Base-by-base conservation (phyloP, 2,888 invertebrate species). In the Reticulitermes lucifugus region DNA sequence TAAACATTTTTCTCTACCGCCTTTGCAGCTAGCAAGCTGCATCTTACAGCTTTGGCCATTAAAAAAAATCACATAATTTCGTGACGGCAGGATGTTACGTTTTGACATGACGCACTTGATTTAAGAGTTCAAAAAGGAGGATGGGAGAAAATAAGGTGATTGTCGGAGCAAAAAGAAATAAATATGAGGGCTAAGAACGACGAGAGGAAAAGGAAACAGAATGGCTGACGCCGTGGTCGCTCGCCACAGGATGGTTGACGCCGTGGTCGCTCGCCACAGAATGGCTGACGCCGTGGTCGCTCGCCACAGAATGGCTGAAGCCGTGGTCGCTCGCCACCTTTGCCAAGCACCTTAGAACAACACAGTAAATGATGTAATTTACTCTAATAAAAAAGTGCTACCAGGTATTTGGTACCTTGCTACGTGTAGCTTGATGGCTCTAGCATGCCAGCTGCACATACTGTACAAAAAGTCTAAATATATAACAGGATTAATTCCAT, bases 11-110 rank as follows among this genome's bases (percentile, higher is more conserved):
- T 51, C 51, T 77, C 46, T 25, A 77, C 41, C 73, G 12, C 55
- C 18, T 55, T 14, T 18, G 18, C 55, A 55, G 73, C 41, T 35
- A 73, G 73, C 73, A 73, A 73, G 73, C 25, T 70, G 29, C 73
- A 73, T 77, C 77, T n/a, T 77, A n/a, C 46, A 77, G 29, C 18
- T 1, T 77, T 75, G 75, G 75, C 21, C 41, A 75, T 75, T 75
- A 75, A 75, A 75, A 35, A 73, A 77, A 77, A 77, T 77, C 18
- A 77, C 51, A 77, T 43, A 41, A 46, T 85, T 85, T 81, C 85
- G 85, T 85, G 85, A 85, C 85, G 79, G 55, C 29, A 83, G 85
- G 85, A 83, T 85, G 85, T 85, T 85, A 85, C 83, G 85, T 55
- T 85, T 75, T 75, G 75, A n/a, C 79, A 70, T 60, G n/a, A n/a